A percentile compares a stretch with the other conserved stretches of the same genome.
Evolutionary conservation across 2,113 vertebrate genomes (phyloP).

Genomic region (Oenanthe oenanthe): DNA sequence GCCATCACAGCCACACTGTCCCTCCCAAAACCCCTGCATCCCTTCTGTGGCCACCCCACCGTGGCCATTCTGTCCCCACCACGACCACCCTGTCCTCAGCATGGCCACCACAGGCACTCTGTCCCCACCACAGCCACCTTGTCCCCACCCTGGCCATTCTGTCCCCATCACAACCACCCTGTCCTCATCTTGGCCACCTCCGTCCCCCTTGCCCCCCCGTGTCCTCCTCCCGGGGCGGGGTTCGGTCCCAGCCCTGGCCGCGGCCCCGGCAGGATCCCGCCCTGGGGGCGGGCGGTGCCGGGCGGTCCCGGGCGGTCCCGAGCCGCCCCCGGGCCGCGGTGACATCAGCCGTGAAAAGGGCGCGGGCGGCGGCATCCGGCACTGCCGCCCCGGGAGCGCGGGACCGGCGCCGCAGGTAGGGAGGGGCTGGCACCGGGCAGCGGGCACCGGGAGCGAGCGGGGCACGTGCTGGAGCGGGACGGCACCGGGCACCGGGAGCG

Average conservation of each 20-base stretch:
- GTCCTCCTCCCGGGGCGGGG: neutral
- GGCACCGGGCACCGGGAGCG: neutral
- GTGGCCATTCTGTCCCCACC: neutral
- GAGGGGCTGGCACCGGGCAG: neutral
- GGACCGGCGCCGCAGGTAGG: slow-evolving; percentile 15
- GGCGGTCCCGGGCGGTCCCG: too few species aligned
- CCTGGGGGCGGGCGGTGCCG: too few species aligned
- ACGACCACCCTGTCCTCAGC: neutral
- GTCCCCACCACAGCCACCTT: neutral
- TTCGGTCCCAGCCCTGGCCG: too few species aligned
- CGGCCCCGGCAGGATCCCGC: too few species aligned
- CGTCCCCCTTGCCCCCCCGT: neutral
- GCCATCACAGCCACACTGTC: neutral
- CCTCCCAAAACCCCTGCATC: neutral
- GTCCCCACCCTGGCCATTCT: neutral
- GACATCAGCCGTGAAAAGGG: slow-evolving; percentile 32
- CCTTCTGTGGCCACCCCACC: neutral
- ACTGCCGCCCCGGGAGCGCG: slow-evolving; percentile 3
- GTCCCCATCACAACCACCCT: neutral
- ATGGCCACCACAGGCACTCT: neutral
- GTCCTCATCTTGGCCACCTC: neutral
- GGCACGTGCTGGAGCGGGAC: too few species aligned
- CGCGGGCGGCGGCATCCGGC: slow-evolving; percentile 17
- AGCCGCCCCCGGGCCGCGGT: too few species aligned
- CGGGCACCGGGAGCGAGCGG: neutral